Conservation (phyloP, 1,140 invertebrate genomes). For the Pogonomyrmex barbatus region DNA sequence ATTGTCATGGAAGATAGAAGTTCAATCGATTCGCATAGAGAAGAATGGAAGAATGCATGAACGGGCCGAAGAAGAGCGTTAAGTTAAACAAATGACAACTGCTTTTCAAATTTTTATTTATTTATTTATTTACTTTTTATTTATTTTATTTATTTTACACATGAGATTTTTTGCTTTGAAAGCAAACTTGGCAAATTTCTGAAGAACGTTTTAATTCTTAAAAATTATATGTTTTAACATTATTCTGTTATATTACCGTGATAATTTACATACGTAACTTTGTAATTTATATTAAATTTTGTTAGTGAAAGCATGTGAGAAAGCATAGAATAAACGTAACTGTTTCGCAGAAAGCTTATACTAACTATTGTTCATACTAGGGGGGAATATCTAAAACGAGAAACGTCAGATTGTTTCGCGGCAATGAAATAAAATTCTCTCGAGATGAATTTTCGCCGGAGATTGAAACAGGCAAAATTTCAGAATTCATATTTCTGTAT, state of each 20-base stretch:
- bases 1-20: constrained; percentile 42
- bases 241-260: background rate
- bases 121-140: too few relatives aligned
- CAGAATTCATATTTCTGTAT: constrained; percentile 35
- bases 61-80: background rate
- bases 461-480: constrained; percentile 48
- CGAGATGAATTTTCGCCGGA: constrained; percentile 43
- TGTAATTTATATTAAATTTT: constrained; percentile 21
- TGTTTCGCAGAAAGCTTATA: constrained; percentile 17
- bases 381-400: constrained; percentile 18
- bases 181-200: background rate
- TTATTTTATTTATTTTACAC: constrained; percentile 11
- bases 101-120: too few relatives aligned
- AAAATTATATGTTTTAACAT: background rate
- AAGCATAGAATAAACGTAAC: background rate
- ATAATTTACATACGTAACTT: constrained; percentile 26
- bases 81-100: background rate
- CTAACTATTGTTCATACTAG: background rate
- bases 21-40: constrained; percentile 21
- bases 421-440: constrained; percentile 51
- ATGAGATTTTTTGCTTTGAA: background rate
- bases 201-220: too few relatives aligned
- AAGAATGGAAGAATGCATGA: background rate
- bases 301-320: background rate
- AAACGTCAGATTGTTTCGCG: constrained; percentile 36